phyloP scores from a whole-genome alignment of 2,113 vertebrate species.

The Leucopsar rothschildi region DNA sequence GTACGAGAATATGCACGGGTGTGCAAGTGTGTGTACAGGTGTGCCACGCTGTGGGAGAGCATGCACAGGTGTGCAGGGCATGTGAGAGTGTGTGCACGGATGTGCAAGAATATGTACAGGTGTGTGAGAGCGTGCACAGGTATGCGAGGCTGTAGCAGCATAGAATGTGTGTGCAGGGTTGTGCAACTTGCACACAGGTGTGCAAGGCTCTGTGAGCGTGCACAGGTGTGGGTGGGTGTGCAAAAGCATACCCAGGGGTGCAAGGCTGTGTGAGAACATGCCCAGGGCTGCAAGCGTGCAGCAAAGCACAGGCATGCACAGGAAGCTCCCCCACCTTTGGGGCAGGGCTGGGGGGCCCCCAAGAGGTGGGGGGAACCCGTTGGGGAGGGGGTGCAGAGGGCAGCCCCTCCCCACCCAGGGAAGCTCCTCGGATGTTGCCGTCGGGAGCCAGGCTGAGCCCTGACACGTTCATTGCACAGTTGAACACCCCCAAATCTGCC shows the following conservation, averaged over 20 bases:
- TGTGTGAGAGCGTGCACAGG: not conserved
- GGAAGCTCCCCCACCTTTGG: not conserved
- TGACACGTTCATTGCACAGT: fast-evolving
- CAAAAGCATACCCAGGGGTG: too few relatives aligned
- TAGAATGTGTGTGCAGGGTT: not conserved
- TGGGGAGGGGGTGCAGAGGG: not conserved
- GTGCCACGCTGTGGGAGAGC: not conserved
- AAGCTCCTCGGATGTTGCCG: fast-evolving
- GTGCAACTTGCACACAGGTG: not conserved
- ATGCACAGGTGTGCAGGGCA: not conserved
- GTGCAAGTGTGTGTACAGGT: not conserved
- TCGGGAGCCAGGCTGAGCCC: not conserved
- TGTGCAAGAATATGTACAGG: not conserved
- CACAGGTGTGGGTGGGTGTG: not conserved
- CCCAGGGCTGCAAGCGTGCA: not conserved
- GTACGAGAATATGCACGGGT: fast-evolving
- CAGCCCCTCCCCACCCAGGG: not conserved
- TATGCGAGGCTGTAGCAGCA: not conserved
- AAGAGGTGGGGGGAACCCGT: fast-evolving
- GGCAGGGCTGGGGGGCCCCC: not conserved
- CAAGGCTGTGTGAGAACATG: not conserved
- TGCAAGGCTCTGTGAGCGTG: not conserved
- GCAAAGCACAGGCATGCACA: not conserved
- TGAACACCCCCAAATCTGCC: not conserved
- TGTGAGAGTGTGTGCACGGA: not conserved